Percentiles rank a stretch among this genome's conserved stretches.
Conservation (phyloP, 2,113 vertebrate genomes). For the Tricholaema leucomelas region DNA sequence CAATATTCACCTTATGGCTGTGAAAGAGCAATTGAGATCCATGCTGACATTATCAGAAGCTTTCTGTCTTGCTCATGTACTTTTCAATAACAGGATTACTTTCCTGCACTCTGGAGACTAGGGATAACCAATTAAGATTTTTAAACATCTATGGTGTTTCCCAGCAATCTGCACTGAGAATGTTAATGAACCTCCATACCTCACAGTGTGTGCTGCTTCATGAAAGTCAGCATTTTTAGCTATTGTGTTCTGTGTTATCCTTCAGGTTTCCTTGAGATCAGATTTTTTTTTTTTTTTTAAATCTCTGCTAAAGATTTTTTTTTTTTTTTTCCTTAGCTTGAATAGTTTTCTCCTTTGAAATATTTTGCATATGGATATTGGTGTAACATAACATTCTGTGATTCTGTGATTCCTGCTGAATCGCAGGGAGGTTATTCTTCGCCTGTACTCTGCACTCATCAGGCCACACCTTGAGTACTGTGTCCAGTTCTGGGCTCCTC, state of each 20-base stretch:
- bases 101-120: background rate
- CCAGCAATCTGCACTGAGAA: background rate
- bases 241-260: background rate
- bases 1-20: background rate
- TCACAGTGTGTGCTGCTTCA: background rate
- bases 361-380: background rate
- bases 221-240: background rate
- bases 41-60: constrained; percentile 22
- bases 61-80: background rate
- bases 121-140: constrained; percentile 26
- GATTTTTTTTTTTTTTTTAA: no score
- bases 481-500: no score
- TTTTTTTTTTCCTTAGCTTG: background rate
- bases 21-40: background rate
- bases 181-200: background rate
- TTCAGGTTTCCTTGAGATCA: background rate
- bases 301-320: background rate
- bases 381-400: background rate
- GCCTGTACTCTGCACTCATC: no score
- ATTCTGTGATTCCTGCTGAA: no score
- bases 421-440: no score
- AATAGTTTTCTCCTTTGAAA: background rate
- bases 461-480: no score
- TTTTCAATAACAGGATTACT: constrained; percentile 32
- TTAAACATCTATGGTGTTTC: constrained; percentile 7